A percentile compares a stretch with the other conserved stretches of the same genome.
Evolutionary conservation across 2,888 invertebrate genomes (phyloP).

Genomic region (Diarsia mendica): DNA sequence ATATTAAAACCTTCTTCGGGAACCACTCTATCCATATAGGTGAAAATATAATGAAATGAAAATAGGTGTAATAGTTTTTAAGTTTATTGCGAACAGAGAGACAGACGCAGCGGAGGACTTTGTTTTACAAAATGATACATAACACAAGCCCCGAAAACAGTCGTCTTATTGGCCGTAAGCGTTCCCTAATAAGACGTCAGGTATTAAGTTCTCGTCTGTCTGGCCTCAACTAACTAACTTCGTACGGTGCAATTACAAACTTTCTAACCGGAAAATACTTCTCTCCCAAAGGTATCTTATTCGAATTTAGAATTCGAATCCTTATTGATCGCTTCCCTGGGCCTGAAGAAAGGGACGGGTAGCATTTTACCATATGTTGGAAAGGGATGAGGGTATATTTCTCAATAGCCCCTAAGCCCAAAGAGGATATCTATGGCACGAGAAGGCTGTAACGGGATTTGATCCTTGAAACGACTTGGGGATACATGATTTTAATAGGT

Average conservation of each 20-base stretch:
- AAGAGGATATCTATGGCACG: conserved; percentile 73
- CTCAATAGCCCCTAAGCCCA: conserved; percentile 64
- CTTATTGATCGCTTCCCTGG: conserved; percentile 83
- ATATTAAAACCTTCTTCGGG: no score
- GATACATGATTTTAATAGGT: conserved; percentile 54
- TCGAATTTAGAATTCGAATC: conserved; percentile 81
- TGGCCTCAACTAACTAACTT: conserved; percentile 11
- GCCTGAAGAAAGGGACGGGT: conserved; percentile 62
- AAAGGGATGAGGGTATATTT: conserved; percentile 68
- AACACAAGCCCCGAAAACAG: not conserved
- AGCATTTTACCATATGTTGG: conserved; percentile 58
- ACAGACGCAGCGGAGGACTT: no score
- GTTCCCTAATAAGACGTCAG: not conserved
- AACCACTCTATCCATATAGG: no score
- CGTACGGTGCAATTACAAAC: conserved; percentile 28
- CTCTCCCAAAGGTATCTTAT: conserved; percentile 69
- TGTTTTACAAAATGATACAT: no score
- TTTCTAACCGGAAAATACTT: conserved; percentile 53
- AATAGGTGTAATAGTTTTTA: no score
- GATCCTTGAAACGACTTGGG: conserved; percentile 50
- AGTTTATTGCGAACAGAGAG: no score
- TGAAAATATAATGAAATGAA: no score
- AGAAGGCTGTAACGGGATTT: conserved; percentile 61
- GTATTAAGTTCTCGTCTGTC: not conserved
- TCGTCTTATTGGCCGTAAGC: not conserved